Conservation (phyloP, 2,888 invertebrate species). For the Synergus gifuensis region DNA sequence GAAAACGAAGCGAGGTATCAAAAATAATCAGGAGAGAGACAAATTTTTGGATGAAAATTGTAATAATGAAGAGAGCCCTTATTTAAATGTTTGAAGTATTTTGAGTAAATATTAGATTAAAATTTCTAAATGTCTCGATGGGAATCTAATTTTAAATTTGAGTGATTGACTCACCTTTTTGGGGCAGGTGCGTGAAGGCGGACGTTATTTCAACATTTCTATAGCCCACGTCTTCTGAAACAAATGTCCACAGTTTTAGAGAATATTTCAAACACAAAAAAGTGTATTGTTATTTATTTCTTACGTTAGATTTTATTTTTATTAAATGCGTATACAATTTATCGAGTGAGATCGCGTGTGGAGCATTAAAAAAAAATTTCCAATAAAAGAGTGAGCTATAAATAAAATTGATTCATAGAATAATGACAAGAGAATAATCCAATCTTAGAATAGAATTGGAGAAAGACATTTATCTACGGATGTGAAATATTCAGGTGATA, state of each 20-base stretch:
- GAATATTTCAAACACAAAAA: conserved; percentile 11
- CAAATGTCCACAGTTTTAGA: conserved; percentile 61
- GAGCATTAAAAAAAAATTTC: not conserved
- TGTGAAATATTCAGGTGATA: conserved; percentile 23
- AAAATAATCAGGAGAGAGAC: too few species aligned
- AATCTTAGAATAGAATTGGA: not conserved
- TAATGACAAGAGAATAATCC: not conserved
- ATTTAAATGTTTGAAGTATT: not conserved
- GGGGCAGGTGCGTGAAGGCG: conserved; percentile 77
- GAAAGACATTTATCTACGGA: not conserved
- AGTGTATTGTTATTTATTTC: not conserved
- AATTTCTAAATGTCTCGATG: not conserved
- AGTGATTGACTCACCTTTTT: conserved; percentile 73
- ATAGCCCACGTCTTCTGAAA: conserved; percentile 79
- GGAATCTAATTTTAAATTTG: conserved; percentile 31
- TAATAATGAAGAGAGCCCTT: too few species aligned
- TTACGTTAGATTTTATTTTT: too few species aligned
- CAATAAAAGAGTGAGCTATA: not conserved
- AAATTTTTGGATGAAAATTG: too few species aligned
- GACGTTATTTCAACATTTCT: conserved; percentile 79
- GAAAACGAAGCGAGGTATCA: too few species aligned
- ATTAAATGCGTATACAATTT: not conserved
- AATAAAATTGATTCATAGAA: conserved; percentile 4
- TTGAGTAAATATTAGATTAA: not conserved
- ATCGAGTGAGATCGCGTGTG: not conserved